Conservation (phyloP, 2,113 vertebrate genomes). For the Nanorana parkeri region DNA sequence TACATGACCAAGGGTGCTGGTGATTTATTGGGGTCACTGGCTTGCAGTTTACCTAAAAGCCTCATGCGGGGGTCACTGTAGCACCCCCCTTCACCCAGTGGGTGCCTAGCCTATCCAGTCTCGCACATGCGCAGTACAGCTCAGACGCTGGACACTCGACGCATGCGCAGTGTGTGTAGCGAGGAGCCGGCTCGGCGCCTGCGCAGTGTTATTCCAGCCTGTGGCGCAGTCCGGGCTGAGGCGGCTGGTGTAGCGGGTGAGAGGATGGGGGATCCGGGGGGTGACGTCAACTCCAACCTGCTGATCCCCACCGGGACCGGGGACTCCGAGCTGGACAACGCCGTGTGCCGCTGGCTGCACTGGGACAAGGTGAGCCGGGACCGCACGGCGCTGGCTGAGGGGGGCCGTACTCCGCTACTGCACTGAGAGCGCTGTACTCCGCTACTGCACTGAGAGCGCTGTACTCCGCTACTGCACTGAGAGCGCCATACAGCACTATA, state of each 20-base stretch:
- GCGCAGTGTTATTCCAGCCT: background rate
- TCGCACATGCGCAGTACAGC: too few species aligned
- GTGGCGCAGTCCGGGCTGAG: constrained; percentile 10
- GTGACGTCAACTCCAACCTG: constrained; percentile 80
- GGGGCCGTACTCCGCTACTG: background rate
- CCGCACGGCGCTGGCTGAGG: background rate
- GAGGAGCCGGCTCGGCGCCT: background rate
- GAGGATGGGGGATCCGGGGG: constrained; percentile 73
- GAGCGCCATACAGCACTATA: background rate
- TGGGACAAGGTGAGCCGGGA: constrained; percentile 84
- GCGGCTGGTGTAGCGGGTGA: background rate
- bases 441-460: background rate
- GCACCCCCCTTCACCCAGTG: too few species aligned
- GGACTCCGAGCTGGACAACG: constrained; percentile 81
- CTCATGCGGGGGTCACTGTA: too few species aligned
- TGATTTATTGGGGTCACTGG: too few species aligned
- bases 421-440: background rate
- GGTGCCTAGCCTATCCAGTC: too few species aligned
- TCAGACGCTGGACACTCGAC: too few species aligned
- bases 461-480: background rate
- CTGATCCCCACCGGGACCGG: constrained; percentile 72
- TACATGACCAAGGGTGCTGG: too few species aligned
- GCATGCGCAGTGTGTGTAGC: too few species aligned
- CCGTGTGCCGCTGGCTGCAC: constrained; percentile 81
- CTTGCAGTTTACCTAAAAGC: too few species aligned